Base-by-base conservation (phyloP, 92 coral and sea anemone genomes). In the Palythoa caribaeorum region DNA sequence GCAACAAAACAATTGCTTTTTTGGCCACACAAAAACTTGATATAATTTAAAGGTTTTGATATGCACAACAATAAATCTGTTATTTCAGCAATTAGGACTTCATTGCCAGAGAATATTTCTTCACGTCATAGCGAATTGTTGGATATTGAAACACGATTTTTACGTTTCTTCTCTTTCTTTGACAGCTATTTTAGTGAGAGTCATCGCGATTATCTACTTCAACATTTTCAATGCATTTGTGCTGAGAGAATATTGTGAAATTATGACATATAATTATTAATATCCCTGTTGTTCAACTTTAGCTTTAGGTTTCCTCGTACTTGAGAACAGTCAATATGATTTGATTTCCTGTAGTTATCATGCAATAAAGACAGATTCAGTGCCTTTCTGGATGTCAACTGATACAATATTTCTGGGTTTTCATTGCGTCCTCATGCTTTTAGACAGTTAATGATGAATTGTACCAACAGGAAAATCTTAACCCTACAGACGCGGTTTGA, bases 81-180 rank as follows among this genome's bases (percentile, higher is more conserved):
- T 38, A 36, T 60, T 47, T 21, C 70, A 78, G 53, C 66, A 57
- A 79, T 62, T 62, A 60, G 38, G 71, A 60, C 84, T 14, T 60
- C 70, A 59, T 79, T 60, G 72, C 38, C 50, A 37, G 72, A 78
- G 51, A 78, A 78, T 44, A 44, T 44, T 44, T 44, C 50, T 28
- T 28, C 28, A 28, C 28, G 28, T 28, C 28, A 28, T 28, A 28
- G 28, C 28, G 28, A 28, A 28, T 28, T 28, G 28, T 28, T 44
- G 50, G 6, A 2, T 44, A 44, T 44, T 44, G 50, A 44, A 44
- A 8, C 50, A 44, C 50, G 50, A 44, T 2, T 44, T 2, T 44
- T 44, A 8, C 0, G 5, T 44, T 44, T 44, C 6, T 44, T 5
- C 7, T 44, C 50, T 44, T 44, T 8, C 50, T 44, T 44, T 44